These are phyloP conservation scores for Eugnorisma glareosa DNA, from an alignment of 2,888 invertebrate genomes.

Conservation along the genomic window DNA sequence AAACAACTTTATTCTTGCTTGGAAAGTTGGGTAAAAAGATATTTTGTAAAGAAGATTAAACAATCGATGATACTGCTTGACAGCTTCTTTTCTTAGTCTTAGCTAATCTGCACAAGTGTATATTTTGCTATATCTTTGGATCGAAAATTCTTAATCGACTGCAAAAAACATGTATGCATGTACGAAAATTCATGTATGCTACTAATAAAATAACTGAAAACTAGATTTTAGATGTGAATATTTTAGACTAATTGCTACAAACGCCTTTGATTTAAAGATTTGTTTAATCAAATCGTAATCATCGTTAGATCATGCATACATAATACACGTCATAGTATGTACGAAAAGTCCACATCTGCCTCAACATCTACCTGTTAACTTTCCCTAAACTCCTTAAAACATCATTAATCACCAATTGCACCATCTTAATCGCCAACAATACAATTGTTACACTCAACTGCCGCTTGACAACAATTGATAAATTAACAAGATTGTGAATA, in stretches of 20 bases:
- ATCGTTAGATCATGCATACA: background rate
- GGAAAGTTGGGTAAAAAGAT: background rate
- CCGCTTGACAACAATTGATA: constrained; percentile 84
- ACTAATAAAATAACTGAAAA: background rate
- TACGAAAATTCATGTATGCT: too few relatives aligned
- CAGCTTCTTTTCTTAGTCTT: background rate
- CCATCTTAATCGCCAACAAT: constrained; percentile 57
- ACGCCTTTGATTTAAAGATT: background rate
- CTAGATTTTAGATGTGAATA: background rate
- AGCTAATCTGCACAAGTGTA: background rate
- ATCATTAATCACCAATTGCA: constrained; percentile 53
- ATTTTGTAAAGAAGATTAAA: too few relatives aligned
- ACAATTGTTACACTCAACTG: constrained; percentile 72
- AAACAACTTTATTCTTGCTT: background rate
- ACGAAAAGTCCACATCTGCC: background rate
- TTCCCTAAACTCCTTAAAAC: constrained; percentile 17
- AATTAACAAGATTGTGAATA: constrained; percentile 86
- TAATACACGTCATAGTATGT: background rate
- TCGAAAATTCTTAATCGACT: background rate
- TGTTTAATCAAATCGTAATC: background rate
- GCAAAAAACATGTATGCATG: background rate
- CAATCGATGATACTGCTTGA: background rate
- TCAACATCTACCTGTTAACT: background rate
- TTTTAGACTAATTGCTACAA: background rate
- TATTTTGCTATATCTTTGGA: background rate